These are phyloP conservation scores for Leptinotarsa texana DNA, from an alignment of 1,140 invertebrate genomes.

Conservation along the genomic window DNA sequence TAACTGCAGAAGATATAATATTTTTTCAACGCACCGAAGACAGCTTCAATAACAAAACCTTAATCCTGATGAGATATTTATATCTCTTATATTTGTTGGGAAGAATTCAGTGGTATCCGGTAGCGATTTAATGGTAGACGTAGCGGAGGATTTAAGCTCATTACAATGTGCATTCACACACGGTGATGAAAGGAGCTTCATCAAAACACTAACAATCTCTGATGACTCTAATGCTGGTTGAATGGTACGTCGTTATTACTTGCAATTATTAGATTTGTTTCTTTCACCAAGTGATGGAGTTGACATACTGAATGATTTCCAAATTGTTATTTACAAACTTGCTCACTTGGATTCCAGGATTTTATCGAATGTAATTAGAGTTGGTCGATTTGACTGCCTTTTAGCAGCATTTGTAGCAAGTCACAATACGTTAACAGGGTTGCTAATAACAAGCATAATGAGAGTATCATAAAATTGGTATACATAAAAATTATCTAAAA, in stretches of 20 bases:
- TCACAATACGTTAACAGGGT: no score
- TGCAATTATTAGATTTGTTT: not conserved
- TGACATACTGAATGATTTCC: no score
- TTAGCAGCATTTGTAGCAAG: no score
- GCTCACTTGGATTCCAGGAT: no score
- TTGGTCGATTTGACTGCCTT: no score
- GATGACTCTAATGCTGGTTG: not conserved
- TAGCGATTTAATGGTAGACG: slow-evolving; percentile 15
- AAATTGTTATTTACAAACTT: no score
- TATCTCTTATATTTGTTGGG: slow-evolving; percentile 19
- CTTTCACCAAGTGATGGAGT: no score
- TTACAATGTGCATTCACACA: slow-evolving; percentile 4
- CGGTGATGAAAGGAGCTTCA: not conserved
- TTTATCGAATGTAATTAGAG: no score
- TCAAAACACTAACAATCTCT: not conserved
- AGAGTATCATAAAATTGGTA: no score
- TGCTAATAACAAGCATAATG: no score
- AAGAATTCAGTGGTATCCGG: slow-evolving; percentile 23
- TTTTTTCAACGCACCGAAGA: slow-evolving; percentile 23
- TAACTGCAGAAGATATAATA: not conserved
- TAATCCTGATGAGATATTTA: slow-evolving; percentile 24
- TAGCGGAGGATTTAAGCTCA: slow-evolving; percentile 1
- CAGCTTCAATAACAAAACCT: slow-evolving; percentile 20
- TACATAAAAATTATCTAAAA: no score
- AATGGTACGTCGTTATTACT: not conserved